A percentile compares a stretch with the other conserved stretches of the same genome.
Evolutionary conservation across 1,140 invertebrate species (phyloP).

Genomic region (Drosophila arawakana): DNA sequence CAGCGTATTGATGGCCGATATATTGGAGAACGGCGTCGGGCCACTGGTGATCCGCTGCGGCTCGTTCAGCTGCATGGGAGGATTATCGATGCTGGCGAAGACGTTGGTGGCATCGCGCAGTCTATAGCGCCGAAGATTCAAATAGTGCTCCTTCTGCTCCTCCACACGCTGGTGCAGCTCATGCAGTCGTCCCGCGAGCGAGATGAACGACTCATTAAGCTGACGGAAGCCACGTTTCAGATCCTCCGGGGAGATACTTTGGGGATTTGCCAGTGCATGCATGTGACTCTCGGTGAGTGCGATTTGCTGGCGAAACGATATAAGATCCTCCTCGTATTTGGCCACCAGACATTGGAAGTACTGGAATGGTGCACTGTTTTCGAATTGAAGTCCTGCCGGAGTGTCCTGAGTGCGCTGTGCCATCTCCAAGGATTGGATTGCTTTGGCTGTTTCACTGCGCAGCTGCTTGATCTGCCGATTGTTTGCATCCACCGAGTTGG

Average conservation of each 20-base stretch:
- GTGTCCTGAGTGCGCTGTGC: constrained; percentile 92
- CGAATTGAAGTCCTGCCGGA: constrained; percentile 90
- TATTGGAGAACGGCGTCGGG: constrained; percentile 87
- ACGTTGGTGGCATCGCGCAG: constrained; percentile 92
- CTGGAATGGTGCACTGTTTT: constrained; percentile 90
- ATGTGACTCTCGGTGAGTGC: constrained; percentile 90
- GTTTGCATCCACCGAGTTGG: constrained; percentile 87
- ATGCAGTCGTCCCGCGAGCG: constrained; percentile 93
- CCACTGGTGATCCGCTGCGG: constrained; percentile 85
- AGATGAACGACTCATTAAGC: constrained; percentile 93
- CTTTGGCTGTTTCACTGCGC: constrained; percentile 90
- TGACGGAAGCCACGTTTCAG: constrained; percentile 88
- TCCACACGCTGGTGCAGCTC: constrained; percentile 90
- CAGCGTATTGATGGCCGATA: constrained; percentile 70
- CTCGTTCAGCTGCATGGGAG: constrained; percentile 52
- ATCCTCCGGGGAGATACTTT: constrained; percentile 89
- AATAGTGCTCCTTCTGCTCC: constrained; percentile 92
- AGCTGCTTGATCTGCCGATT: constrained; percentile 89
- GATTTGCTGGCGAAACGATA: constrained; percentile 89
- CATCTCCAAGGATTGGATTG: constrained; percentile 91
- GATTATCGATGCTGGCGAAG: constrained; percentile 86
- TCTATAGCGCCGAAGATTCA: constrained; percentile 91
- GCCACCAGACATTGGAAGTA: constrained; percentile 90
- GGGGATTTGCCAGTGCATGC: constrained; percentile 88
- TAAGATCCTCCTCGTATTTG: constrained; percentile 90